Evolutionary conservation across 1,140 invertebrate species (phyloP).

Genomic region (Pseudoatta argentina): DNA sequence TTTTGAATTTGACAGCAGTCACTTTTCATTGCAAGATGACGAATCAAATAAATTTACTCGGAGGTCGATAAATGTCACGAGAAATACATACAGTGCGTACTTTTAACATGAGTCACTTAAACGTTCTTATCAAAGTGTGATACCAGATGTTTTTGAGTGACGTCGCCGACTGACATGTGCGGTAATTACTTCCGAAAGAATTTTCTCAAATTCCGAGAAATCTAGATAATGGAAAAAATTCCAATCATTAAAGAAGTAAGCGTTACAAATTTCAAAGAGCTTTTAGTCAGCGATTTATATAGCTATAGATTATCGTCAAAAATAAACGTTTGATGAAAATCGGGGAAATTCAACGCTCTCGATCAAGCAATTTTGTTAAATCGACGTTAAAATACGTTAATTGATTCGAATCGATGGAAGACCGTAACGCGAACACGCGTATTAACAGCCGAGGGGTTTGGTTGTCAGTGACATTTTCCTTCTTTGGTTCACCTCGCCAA

Average conservation of each 20-base stretch:
- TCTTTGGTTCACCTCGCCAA: conserved; percentile 16
- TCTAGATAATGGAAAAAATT: background rate
- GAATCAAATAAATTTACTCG: background rate
- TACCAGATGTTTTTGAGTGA: conserved; percentile 19
- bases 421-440: background rate
- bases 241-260: background rate
- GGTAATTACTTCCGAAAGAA: background rate
- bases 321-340: background rate
- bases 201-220: background rate
- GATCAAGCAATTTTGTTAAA: conserved; percentile 21
- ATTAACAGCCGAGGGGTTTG: background rate
- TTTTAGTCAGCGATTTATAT: background rate
- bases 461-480: conserved; percentile 33
- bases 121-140: conserved; percentile 37
- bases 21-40: background rate
- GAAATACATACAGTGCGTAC: background rate
- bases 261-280: too few species aligned
- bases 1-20: background rate
- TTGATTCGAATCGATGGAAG: conserved; percentile 12
- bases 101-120: conserved; percentile 33
- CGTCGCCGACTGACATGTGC: background rate
- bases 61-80: background rate
- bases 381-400: conserved; percentile 11
- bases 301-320: background rate
- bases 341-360: background rate